phyloP scores from a whole-genome alignment of 2,888 invertebrate species.

The Drosophila yooni region DNA sequence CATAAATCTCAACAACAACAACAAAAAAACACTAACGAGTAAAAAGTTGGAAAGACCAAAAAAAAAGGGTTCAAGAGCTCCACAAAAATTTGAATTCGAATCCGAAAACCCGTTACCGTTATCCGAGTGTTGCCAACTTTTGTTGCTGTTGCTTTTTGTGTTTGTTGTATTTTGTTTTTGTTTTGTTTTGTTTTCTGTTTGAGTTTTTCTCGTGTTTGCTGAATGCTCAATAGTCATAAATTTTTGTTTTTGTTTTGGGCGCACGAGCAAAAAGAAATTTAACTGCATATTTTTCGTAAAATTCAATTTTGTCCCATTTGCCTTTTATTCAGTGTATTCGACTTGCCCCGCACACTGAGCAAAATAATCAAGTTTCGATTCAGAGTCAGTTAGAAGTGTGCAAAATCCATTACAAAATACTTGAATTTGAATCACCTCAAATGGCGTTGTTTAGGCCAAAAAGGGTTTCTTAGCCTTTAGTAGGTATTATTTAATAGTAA shows the following conservation, averaged over 20 bases:
- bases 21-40: slow-evolving; percentile 31
- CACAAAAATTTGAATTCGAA: slow-evolving; percentile 35
- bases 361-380: neutral
- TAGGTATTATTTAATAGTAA: neutral
- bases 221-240: slow-evolving; percentile 66
- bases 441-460: fast-evolving
- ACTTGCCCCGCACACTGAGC: neutral
- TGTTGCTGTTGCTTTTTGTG: slow-evolving; percentile 16
- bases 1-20: slow-evolving; percentile 60
- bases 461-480: neutral
- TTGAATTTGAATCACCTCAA: neutral
- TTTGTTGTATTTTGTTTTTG: slow-evolving; percentile 15
- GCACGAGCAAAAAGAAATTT: slow-evolving; percentile 47
- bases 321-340: neutral
- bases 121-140: slow-evolving; percentile 35
- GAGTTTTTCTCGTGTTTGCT: slow-evolving; percentile 55
- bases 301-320: slow-evolving; percentile 6
- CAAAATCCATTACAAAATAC: neutral
- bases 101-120: slow-evolving; percentile 4
- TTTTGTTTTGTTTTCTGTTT: slow-evolving; percentile 22
- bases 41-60: slow-evolving; percentile 49
- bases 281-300: slow-evolving; percentile 42
- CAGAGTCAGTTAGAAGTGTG: neutral
- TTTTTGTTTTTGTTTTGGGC: slow-evolving; percentile 20
- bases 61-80: slow-evolving; percentile 36